Conservation (phyloP, 2,888 invertebrate species). For the Heliconius erato region DNA sequence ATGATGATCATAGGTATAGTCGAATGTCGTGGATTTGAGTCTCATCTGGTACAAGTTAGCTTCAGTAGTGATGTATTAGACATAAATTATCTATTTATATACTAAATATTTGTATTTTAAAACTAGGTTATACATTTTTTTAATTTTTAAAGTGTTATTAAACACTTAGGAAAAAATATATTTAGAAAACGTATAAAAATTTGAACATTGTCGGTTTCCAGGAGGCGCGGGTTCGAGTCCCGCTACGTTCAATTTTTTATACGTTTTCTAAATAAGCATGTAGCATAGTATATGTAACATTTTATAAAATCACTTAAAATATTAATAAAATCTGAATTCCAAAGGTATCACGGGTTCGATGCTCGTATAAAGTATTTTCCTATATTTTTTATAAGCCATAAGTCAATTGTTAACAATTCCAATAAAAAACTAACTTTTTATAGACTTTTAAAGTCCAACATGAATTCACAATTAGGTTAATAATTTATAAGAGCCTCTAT, state of each 20-base stretch:
- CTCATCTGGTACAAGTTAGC: not conserved
- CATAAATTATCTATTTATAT: no score
- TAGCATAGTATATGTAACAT: no score
- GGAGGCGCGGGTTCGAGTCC: no score
- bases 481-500: conserved; percentile 46
- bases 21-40: not conserved
- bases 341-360: not conserved
- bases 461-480: conserved; percentile 41
- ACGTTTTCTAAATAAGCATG: no score
- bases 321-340: not conserved
- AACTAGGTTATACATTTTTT: no score
- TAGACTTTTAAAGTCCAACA: conserved; percentile 21
- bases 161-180: no score
- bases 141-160: no score
- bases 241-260: no score
- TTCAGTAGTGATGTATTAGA: no score
- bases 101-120: no score
- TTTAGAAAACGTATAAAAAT: no score
- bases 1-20: not conserved
- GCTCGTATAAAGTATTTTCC: not conserved
- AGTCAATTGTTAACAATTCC: not conserved
- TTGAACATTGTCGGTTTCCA: no score
- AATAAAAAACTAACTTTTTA: conserved; percentile 11
- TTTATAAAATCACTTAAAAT: not conserved
- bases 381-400: not conserved